Conservation (phyloP, 2,113 vertebrate genomes). For the Bos taurus region DNA sequence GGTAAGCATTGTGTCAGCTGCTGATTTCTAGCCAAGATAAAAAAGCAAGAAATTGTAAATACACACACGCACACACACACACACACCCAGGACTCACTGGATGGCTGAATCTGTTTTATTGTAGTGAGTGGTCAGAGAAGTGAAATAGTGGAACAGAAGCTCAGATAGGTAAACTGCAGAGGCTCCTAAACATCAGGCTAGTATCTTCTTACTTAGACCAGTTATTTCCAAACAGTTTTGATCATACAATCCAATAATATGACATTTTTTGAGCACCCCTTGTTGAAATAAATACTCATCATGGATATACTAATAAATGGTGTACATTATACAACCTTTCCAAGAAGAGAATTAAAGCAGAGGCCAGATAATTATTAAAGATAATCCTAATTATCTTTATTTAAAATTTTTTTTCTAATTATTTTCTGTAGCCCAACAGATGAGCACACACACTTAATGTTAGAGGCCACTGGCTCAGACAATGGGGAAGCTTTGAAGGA, state of each 20-base stretch:
- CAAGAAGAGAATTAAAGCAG: background rate
- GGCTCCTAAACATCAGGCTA: background rate
- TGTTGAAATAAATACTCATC: background rate
- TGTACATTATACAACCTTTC: background rate
- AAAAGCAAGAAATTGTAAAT: background rate
- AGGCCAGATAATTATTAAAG: background rate
- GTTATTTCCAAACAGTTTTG: background rate
- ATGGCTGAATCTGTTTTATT: background rate
- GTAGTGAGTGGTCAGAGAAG: background rate
- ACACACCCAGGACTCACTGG: background rate
- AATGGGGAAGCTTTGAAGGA: background rate
- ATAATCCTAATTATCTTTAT: background rate
- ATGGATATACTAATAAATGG: background rate
- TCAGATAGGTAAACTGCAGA: background rate
- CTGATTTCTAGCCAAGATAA: background rate
- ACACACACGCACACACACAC: background rate
- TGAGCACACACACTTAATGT: rapidly evolving
- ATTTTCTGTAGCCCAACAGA: background rate
- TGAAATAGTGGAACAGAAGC: background rate
- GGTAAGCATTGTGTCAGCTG: background rate
- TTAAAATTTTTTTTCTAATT: background rate
- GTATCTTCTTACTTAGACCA: background rate
- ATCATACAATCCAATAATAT: background rate
- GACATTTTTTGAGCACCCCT: background rate
- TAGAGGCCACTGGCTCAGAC: background rate